These are phyloP conservation scores for Danionella cerebrum DNA, from an alignment of 2,113 vertebrate species.

Conservation along the genomic window DNA sequence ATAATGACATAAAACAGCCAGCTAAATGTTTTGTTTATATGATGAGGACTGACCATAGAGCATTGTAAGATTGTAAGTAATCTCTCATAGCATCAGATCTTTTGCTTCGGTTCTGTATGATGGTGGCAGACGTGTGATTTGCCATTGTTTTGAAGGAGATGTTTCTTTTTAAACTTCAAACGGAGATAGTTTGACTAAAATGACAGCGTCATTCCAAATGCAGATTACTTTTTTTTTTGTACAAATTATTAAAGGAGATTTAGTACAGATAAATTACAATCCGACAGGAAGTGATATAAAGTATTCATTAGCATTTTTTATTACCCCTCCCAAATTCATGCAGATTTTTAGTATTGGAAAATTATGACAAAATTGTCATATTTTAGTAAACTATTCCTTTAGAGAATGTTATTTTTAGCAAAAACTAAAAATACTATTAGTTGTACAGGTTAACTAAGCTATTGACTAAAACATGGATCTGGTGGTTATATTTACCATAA, in stretches of 20 bases:
- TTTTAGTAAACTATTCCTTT: background rate
- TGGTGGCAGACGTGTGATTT: slow-evolving; percentile 16
- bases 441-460: slow-evolving; percentile 17
- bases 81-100: slow-evolving; percentile 45
- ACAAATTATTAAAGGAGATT: background rate
- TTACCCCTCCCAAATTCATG: too few species aligned
- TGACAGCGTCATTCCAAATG: background rate
- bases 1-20: slow-evolving; percentile 47
- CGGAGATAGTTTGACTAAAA: background rate
- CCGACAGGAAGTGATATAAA: background rate
- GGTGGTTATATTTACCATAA: background rate
- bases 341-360: background rate
- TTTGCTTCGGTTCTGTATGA: slow-evolving; percentile 43
- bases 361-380: background rate
- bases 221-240: background rate
- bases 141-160: slow-evolving; percentile 28
- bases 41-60: slow-evolving; percentile 22
- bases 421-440: background rate
- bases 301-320: too few species aligned
- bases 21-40: slow-evolving; percentile 29
- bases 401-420: background rate
- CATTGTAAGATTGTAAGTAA: slow-evolving; percentile 43
- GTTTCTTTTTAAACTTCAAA: background rate
- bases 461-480: background rate
- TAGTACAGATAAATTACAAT: background rate